phyloP scores from a whole-genome alignment of 2,888 invertebrate species.

The Drosophila anomelani region DNA sequence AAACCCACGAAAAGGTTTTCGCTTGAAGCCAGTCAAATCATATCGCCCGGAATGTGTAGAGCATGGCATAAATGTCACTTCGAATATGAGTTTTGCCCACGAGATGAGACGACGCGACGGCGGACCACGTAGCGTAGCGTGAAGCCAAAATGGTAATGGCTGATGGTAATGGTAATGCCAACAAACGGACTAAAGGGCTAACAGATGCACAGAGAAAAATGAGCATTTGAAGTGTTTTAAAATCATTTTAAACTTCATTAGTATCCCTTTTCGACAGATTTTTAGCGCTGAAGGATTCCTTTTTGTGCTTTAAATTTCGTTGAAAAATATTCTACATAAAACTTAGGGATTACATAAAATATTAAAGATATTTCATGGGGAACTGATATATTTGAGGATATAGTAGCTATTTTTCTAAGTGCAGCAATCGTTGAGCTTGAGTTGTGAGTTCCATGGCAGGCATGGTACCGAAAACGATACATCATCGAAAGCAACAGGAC shows the following conservation, averaged over 20 bases:
- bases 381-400: no score
- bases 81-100: conserved; percentile 77
- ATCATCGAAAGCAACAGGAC: conserved; percentile 81
- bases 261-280: no score
- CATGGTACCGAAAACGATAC: conserved; percentile 68
- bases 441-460: conserved; percentile 40
- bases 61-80: conserved; percentile 84
- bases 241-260: neutral
- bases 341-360: neutral
- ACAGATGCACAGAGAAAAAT: conserved; percentile 11
- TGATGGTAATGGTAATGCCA: conserved; percentile 51
- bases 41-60: conserved; percentile 78
- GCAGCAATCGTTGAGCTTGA: conserved; percentile 37
- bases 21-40: conserved; percentile 64
- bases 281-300: no score
- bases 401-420: neutral
- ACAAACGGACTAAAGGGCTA: conserved; percentile 31
- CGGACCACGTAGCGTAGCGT: conserved; percentile 67
- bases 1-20: conserved; percentile 46
- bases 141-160: conserved; percentile 54
- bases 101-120: conserved; percentile 67
- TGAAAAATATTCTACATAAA: neutral
- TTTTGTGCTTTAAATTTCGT: neutral
- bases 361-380: neutral
- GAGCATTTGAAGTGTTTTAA: neutral